Evolutionary conservation across 2,113 vertebrate genomes (phyloP), one percentile per base, ranked within the genome.

Genomic region (Felis chaus): DNA sequence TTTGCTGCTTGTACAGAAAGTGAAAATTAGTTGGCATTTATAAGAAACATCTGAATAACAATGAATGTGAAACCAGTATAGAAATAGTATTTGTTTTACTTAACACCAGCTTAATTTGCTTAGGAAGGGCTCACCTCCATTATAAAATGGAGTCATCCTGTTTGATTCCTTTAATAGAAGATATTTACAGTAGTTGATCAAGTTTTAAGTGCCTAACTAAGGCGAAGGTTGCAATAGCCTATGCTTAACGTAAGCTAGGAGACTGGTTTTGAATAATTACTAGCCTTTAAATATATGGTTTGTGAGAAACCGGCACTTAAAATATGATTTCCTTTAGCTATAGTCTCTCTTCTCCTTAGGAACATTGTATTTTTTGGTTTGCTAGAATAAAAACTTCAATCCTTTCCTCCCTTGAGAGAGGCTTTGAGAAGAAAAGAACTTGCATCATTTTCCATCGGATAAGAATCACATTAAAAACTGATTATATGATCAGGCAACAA

Each of bases 151-250:
- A 91, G 80, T 48, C 87, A 83, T 66, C 68, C 23, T 76, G 39
- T 78, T 45, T 78, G 87, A 68, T 73, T 87, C 33, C 71, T 95
- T 31, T 66, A 45, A n/a, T 8, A 29, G 78, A 71, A 86, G 73
- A 66, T 89, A 25, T 68, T 95, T 94, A 80, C 18, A 87, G 65
- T 69, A 68, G 78, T 45, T 89, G 36, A 89, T 76, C 78, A 93
- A 48, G 85, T 87, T 87, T 31, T 89, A 97, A 97, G 97, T 97
- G 97, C 95, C 94, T 97, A 48, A 91, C 95, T 21, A 92, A 92
- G 92, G 92, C 63, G 7, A 91, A 5, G 16, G 29, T 91, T 87
- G 19, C 61, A 23, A 45, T 27, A 55, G 74, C 53, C 66, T 95
- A 3, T 79, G 83, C 89, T 94, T 91, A 65, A 79, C n/a, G 53